Percentiles rank a stretch among this genome's conserved stretches.
Evolutionary conservation across 1,140 invertebrate genomes (phyloP).

Genomic region (Scaptodrosophila lebanonensis): DNA sequence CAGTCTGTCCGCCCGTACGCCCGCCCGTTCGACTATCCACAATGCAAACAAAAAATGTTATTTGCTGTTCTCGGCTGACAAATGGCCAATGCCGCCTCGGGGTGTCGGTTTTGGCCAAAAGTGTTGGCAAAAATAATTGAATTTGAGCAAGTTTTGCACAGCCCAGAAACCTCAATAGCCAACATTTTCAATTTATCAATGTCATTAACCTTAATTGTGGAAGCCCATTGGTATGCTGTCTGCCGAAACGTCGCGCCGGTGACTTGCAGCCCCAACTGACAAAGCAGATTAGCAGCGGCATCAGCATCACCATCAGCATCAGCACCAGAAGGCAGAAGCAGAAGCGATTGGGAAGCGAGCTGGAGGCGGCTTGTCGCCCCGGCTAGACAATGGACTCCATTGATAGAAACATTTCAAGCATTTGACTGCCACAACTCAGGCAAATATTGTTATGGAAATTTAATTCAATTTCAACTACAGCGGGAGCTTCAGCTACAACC

Average conservation of each 20-base stretch:
- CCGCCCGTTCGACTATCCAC: too few relatives aligned
- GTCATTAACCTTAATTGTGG: slow-evolving; percentile 65
- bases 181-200: slow-evolving; percentile 60
- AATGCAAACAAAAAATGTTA: too few relatives aligned
- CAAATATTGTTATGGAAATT: slow-evolving; percentile 21
- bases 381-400: slow-evolving; percentile 24
- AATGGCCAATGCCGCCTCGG: slow-evolving; percentile 15
- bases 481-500: slow-evolving; percentile 20
- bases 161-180: slow-evolving; percentile 62
- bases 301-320: too few relatives aligned
- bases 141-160: slow-evolving; percentile 48
- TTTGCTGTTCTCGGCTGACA: slow-evolving; percentile 1
- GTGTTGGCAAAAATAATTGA: slow-evolving; percentile 56
- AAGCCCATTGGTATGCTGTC: too few relatives aligned
- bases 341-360: not conserved
- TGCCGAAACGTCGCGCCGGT: too few relatives aligned
- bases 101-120: slow-evolving; percentile 23
- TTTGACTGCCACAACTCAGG: slow-evolving; percentile 10
- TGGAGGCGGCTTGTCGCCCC: not conserved
- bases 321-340: too few relatives aligned
- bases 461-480: slow-evolving; percentile 38
- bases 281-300: too few relatives aligned
- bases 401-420: slow-evolving; percentile 38
- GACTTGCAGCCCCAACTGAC: too few relatives aligned
- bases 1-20: too few relatives aligned